Evolutionary conservation across 2,888 invertebrate genomes (phyloP), one percentile per base, ranked within the genome.

Genomic region (Drosophila heteroneura): DNA sequence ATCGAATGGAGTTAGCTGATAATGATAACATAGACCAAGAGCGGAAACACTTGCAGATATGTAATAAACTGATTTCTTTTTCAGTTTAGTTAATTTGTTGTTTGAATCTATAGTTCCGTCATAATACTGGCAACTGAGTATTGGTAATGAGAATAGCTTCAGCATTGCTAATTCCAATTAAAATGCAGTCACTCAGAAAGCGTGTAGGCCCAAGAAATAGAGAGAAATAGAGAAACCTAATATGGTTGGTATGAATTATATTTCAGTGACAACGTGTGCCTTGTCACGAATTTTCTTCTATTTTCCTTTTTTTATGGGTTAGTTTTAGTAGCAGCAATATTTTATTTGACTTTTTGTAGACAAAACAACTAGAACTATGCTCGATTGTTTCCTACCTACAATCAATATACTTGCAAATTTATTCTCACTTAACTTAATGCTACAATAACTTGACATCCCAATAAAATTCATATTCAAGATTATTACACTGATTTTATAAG

Each of bases 171-270:
- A 47, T 47, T 47, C 22, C 22, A 26, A 22, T 9, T 47, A 47
- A 26, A 47, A 26, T 26, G 14, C 28, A 16, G 22, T 26, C 22
- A 26, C 16, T 47, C 9, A 9, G 47, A 22, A 26, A 47, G 16
- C 16, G 19, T 51, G 10, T 28, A 19, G 51, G 1, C 7, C 7
- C 7, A 9, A 26, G 49, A 61, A 65, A 62, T 32, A 54, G 37
- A 44, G 28, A 26, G 49, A 61, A 65, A 62, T 32, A 54, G 44
- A 44, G 28, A 14, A 59, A 52, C 32, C 41, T 5, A 37, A 44
- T 33, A 5, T 39, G 62, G n/a, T 6, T n/a, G n/a, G 41, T 54
- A 58, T 33, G 49, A 44, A 73, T 75, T 74, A 16, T 49, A 65
- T 74, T 74, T 69, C 35, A 58, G 37, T 67, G 30, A 35, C 51